phyloP scores from a whole-genome alignment of 2,113 vertebrate genomes.

The Sphaerodactylus townsendi region DNA sequence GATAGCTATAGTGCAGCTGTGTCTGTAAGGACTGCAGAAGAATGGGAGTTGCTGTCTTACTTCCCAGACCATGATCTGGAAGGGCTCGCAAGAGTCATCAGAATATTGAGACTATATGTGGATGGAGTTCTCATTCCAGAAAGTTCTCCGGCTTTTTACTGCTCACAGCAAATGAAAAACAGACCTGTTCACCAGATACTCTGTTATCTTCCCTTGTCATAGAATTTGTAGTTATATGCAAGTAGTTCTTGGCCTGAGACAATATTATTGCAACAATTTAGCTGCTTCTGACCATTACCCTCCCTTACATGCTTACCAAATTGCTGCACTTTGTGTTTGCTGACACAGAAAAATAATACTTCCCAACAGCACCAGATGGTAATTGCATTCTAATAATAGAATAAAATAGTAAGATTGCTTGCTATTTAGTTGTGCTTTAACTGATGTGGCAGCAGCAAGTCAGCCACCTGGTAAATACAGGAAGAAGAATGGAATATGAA shows the following conservation, averaged over 20 bases:
- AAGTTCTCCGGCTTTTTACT: neutral
- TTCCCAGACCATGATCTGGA: neutral
- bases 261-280: constrained; percentile 20
- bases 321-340: constrained; percentile 43
- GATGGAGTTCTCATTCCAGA: neutral
- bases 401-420: constrained; percentile 55
- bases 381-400: constrained; percentile 69
- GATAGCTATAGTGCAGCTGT: neutral
- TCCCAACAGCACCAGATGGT: constrained; percentile 38
- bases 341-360: constrained; percentile 60
- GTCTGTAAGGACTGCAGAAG: neutral
- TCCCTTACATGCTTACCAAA: constrained; percentile 33
- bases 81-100: neutral
- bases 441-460: constrained; percentile 44
- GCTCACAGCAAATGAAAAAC: neutral
- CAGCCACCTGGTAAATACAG: constrained; percentile 14
- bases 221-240: neutral
- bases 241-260: constrained; percentile 30
- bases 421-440: constrained; percentile 62
- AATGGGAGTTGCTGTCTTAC: neutral
- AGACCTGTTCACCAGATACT: neutral
- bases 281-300: constrained; percentile 31
- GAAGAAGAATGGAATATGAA: neutral
- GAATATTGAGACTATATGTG: neutral
- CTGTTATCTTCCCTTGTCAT: neutral